Conservation (phyloP, 2,888 invertebrate species). For the Amphimallon solstitiale region DNA sequence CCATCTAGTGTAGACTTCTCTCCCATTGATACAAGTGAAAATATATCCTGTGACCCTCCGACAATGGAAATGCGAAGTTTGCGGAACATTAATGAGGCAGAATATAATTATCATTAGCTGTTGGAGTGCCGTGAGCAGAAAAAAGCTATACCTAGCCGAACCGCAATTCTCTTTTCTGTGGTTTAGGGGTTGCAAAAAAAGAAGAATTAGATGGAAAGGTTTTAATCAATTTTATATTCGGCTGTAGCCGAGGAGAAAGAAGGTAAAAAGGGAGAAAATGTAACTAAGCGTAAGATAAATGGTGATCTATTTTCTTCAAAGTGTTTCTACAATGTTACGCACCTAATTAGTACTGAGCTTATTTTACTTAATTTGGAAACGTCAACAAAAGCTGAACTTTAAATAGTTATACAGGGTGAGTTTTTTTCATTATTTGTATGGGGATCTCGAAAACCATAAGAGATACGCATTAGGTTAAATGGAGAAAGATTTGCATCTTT, state of each 20-base stretch:
- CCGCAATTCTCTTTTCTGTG: too few relatives aligned
- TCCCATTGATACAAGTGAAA: constrained; percentile 17
- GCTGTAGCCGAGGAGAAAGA: not conserved
- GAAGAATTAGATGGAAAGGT: constrained; percentile 9
- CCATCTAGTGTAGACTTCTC: constrained; percentile 9
- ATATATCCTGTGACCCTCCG: constrained; percentile 15
- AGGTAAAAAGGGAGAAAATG: not conserved
- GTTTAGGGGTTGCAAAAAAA: constrained; percentile 7
- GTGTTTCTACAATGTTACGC: too few relatives aligned
- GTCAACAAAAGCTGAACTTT: too few relatives aligned
- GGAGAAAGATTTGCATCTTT: too few relatives aligned
- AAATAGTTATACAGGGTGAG: too few relatives aligned
- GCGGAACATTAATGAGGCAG: constrained; percentile 36
- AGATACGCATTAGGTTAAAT: too few relatives aligned
- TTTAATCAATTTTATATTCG: constrained; percentile 10
- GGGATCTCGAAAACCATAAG: too few relatives aligned
- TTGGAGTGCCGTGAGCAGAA: not conserved
- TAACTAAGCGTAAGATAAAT: not conserved
- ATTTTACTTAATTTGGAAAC: too few relatives aligned
- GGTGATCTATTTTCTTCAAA: not conserved
- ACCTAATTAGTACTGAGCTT: too few relatives aligned
- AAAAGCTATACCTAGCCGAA: not conserved
- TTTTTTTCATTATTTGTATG: too few relatives aligned
- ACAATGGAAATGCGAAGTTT: constrained; percentile 34
- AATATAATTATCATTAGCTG: constrained; percentile 37